A percentile compares a stretch with the other conserved stretches of the same genome.
Conservation (phyloP, 2,113 vertebrate genomes). For the Australoheros scitulus region DNA sequence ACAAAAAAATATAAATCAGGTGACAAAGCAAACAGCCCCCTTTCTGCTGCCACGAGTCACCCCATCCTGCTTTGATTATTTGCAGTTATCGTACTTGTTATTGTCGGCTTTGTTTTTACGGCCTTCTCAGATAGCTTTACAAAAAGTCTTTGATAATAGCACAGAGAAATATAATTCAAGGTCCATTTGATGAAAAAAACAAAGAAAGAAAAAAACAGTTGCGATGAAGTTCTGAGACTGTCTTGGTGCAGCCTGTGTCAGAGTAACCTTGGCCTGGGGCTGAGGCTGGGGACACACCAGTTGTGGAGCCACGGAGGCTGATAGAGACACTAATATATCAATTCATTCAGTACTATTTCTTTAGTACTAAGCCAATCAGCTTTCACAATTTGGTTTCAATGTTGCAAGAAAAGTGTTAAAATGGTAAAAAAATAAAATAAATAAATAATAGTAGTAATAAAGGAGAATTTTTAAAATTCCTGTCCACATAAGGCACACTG, state of each 20-base stretch:
- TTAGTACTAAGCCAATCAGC: conserved; percentile 20
- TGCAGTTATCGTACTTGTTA: conserved; percentile 52
- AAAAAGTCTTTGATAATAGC: conserved; percentile 71
- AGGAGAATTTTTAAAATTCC: conserved; percentile 28
- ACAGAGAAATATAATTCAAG: conserved; percentile 52
- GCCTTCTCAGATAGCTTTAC: conserved; percentile 67
- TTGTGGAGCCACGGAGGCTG: conserved; percentile 43
- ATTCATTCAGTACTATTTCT: conserved; percentile 26
- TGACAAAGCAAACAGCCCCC: conserved; percentile 50
- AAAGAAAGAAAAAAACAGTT: conserved; percentile 47
- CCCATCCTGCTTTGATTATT: conserved; percentile 57
- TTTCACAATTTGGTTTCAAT: conserved; percentile 32
- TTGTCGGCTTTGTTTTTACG: conserved; percentile 65
- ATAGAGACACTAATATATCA: conserved; percentile 34
- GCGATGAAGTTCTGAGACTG: conserved; percentile 52
- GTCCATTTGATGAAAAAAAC: conserved; percentile 50
- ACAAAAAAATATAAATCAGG: conserved; percentile 44
- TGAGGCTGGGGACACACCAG: conserved; percentile 59
- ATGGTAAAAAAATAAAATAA: not conserved
- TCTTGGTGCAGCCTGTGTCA: conserved; percentile 60
- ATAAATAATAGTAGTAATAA: not conserved
- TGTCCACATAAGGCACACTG: conserved; percentile 73
- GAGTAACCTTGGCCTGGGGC: conserved; percentile 71
- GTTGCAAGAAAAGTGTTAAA: not conserved
- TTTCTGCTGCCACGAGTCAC: conserved; percentile 26